Conservation (phyloP, 2,888 invertebrate species). For the Harpagoxenus sublaevis region DNA sequence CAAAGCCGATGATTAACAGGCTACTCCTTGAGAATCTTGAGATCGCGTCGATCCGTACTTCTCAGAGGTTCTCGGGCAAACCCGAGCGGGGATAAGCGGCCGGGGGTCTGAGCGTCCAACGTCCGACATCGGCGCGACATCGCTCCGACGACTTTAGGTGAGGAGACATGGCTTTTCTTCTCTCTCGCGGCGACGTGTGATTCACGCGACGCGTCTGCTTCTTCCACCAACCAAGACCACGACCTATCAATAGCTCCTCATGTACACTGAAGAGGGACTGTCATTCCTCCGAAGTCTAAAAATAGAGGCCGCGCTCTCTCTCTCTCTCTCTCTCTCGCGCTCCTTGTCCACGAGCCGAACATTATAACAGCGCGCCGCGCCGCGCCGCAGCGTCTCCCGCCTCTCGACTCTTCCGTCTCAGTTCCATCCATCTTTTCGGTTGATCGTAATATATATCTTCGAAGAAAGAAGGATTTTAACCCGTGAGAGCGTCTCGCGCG, state of each 20-base stretch:
- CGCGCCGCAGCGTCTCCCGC: slow-evolving; percentile 26
- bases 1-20: slow-evolving; percentile 12
- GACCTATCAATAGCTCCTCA: slow-evolving; percentile 84
- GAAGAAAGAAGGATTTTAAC: background rate
- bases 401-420: slow-evolving; percentile 15
- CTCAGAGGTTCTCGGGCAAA: background rate
- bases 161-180: slow-evolving; percentile 59
- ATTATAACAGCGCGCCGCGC: slow-evolving; percentile 51
- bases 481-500: slow-evolving; percentile 3
- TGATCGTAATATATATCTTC: slow-evolving; percentile 18
- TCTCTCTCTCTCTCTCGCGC: slow-evolving; percentile 68
- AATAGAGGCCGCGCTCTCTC: slow-evolving; percentile 78
- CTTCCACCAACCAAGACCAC: slow-evolving; percentile 70
- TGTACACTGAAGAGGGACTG: slow-evolving; percentile 82
- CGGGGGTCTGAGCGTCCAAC: background rate
- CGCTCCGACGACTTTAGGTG: slow-evolving; percentile 51
- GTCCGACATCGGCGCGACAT: slow-evolving; percentile 24
- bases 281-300: slow-evolving; percentile 83
- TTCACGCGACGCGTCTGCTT: slow-evolving; percentile 78
- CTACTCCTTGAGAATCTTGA: background rate
- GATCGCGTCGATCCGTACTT: background rate
- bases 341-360: slow-evolving; percentile 69
- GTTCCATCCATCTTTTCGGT: slow-evolving; percentile 29
- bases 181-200: slow-evolving; percentile 72
- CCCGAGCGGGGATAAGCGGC: background rate